phyloP scores from a whole-genome alignment of 2,797 vertebrate species.

The Onychomys torridus region DNA sequence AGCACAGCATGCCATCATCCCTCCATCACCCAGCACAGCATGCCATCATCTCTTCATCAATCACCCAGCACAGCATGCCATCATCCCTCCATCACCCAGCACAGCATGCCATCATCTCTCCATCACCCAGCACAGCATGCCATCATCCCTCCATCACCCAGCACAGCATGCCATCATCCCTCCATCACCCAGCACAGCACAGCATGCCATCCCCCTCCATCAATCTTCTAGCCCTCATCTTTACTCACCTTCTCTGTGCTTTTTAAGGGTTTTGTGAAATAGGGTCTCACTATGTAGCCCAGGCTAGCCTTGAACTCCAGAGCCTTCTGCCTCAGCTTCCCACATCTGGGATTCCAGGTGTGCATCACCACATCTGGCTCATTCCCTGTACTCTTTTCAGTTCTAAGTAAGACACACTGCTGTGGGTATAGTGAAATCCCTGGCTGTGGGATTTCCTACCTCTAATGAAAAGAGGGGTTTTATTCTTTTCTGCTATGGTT shows the following conservation, averaged over 20 bases:
- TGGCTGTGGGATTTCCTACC: not conserved
- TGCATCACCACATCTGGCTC: not conserved
- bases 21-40: no score
- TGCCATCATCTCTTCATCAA: no score
- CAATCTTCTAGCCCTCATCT: rapidly evolving
- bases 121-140: no score
- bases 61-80: no score
- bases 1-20: no score
- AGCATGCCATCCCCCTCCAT: not conserved
- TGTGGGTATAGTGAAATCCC: not conserved
- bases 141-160: no score
- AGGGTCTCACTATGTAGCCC: not conserved
- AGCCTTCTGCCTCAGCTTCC: not conserved
- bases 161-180: no score
- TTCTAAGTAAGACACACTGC: not conserved
- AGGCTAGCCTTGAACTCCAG: not conserved
- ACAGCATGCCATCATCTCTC: no score
- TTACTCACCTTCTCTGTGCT: not conserved
- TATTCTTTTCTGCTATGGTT: not conserved
- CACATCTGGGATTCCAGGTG: not conserved
- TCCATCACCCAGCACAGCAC: no score
- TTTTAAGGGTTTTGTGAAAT: not conserved
- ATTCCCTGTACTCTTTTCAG: not conserved
- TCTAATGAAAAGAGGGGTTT: not conserved
- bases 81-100: no score